Base-by-base conservation (phyloP, 2,113 vertebrate genomes). In the Sylvia atricapilla region DNA sequence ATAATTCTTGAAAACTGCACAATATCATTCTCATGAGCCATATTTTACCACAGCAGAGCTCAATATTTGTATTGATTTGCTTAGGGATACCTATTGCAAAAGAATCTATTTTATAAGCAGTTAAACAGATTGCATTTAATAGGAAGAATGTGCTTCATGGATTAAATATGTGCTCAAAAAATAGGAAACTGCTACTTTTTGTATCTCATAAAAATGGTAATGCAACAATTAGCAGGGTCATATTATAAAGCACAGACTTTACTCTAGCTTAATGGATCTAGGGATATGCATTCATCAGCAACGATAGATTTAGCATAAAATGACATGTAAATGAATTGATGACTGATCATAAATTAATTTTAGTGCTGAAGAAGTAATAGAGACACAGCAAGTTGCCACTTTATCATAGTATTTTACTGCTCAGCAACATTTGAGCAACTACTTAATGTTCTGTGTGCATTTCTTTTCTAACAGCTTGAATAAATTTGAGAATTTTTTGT, bases 271-370 rank as follows among this genome's bases (percentile, higher is more conserved):
- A 98, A 98, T 98, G 97, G 97, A 97, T 98, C 95, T 95, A 94
- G 97, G 97, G 98, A 97, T 96, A 96, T 97, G 96, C 95, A 97
- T 98, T 99, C 98, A 97, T 99, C 99, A 98, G 97, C 98, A 98
- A 97, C 95, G 98, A 98, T 98, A 97, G 98, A 98, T 99, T 98
- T 98, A 97, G 98, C 95, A 97, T 98, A 98, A 99, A 99, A 98
- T 15, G 98, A 98, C 98, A 99, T 99, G 98, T 98, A 99, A 98
- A 99, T 99, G 98, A 99, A 98, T 98, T 98, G 97, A 98, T 98
- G 97, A 98, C 97, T 98, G 97, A 97, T 98, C 98, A 98, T 99
- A 99, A 99, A 99, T 99, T 99, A 99, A 98, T 98, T 99, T 99
- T 99, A 99, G 98, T 98, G 98, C 97, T 98, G 97, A 98, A 97